Conservation (phyloP, 2,113 vertebrate species). For the Myanophis thanlyinensis region DNA sequence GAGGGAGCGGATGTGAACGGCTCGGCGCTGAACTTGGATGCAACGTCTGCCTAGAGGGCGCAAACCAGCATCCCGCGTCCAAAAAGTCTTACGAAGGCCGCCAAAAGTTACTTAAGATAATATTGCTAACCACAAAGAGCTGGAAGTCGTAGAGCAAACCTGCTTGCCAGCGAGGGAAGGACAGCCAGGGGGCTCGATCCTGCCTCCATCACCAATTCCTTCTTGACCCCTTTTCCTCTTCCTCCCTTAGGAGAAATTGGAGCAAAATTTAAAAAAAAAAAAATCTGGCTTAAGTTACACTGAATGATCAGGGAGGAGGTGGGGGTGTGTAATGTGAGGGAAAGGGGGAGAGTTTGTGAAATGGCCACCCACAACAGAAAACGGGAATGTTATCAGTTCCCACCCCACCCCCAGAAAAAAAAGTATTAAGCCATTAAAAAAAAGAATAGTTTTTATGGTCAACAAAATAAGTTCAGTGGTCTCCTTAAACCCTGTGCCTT, state of each 20-base stretch:
- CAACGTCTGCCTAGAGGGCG: slow-evolving; percentile 76
- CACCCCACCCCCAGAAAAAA: neutral
- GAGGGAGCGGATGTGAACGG: slow-evolving; percentile 60
- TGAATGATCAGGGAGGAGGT: neutral
- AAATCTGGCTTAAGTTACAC: neutral
- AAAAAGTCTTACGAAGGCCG: slow-evolving; percentile 77
- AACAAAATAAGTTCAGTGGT: neutral
- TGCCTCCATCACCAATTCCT: neutral
- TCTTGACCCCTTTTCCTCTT: neutral
- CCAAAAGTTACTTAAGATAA: slow-evolving; percentile 78
- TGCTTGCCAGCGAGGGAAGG: slow-evolving; percentile 52
- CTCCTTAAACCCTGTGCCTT: neutral
- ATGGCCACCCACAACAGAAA: neutral
- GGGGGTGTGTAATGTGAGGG: neutral
- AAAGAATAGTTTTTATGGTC: neutral
- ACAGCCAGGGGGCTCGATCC: slow-evolving; percentile 27
- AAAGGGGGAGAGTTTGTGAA: neutral
- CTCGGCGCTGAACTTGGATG: slow-evolving; percentile 70
- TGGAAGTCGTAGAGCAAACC: slow-evolving; percentile 62
- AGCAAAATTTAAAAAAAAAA: neutral
- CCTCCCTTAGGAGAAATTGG: neutral
- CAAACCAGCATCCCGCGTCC: slow-evolving; percentile 75
- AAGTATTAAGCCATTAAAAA: neutral
- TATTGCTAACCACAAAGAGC: slow-evolving; percentile 71
- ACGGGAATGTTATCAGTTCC: neutral